Base-by-base conservation (phyloP, 2,797 vertebrate genomes). In the Danio albolineatus region DNA sequence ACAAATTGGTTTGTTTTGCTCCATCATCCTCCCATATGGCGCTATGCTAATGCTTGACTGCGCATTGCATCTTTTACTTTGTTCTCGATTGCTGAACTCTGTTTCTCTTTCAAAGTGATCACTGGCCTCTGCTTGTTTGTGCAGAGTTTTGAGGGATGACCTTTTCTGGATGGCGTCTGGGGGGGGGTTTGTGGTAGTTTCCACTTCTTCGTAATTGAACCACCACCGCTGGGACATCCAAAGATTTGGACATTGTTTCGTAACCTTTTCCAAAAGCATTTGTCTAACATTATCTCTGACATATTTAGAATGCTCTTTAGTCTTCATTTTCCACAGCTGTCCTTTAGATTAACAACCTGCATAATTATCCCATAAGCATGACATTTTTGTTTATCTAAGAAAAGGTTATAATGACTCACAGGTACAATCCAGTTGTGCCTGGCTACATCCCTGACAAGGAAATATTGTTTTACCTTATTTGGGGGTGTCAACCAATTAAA, bases 151-250 rank as follows among this genome's bases (percentile, higher is more conserved):
- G 78, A 79, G 78, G 48, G 17, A 65, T 79, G 78, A 79, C 78
- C 69, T 79, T 79, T 73, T 79, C 78, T 73, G 41, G 66, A 71
- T 49, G 6, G 36, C 4, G 39, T 73, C 59, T 79, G 19, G 41
- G 69, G 77, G 69, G n/a, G 76, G 69, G 49, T 39, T 79, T 79
- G 60, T 62, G 41, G 48, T 54, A 64, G 39, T 64, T 62, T 73
- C 41, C 51, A 73, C 59, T 79, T 72, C 67, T 48, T 72, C 36
- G 79, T 72, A 73, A 79, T 79, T 79, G 70, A 79, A 79, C 39
- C 51, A 65, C 54, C 69, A 73, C 78, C 12, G n/a, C 60, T 39
- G 59, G 49, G 49, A 73, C 39, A 46, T 17, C 16, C 38, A 54
- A 72, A 64, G 66, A 71, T 51, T 43, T 51, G 19, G 48, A 53